phyloP scores from a whole-genome alignment of 2,113 vertebrate species.

The Erpornis zantholeuca region DNA sequence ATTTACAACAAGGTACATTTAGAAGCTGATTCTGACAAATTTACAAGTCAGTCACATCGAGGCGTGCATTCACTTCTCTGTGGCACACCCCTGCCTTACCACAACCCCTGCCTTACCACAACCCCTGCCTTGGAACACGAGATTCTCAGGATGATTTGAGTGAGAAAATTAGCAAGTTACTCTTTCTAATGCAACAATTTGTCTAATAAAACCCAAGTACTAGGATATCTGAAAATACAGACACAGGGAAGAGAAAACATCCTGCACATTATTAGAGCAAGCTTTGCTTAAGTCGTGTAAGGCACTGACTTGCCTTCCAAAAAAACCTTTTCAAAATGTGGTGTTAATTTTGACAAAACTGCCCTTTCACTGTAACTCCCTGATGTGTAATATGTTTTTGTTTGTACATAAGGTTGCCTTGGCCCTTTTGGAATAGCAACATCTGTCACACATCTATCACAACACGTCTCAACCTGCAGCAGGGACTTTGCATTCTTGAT shows the following conservation, averaged over 20 bases:
- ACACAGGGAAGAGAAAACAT: not conserved
- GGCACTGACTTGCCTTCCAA: not conserved
- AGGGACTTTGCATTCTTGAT: not conserved
- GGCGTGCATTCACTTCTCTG: not conserved
- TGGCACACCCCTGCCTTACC: not conserved
- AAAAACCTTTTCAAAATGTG: not conserved
- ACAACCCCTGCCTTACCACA: not conserved
- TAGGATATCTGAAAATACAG: not conserved
- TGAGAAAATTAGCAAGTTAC: not conserved
- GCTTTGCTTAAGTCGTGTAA: not conserved
- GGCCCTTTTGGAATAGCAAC: not conserved
- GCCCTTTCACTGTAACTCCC: not conserved
- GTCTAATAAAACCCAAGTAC: not conserved
- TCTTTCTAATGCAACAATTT: not conserved
- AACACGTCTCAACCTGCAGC: accelerated
- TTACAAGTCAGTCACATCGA: not conserved
- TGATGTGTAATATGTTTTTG: not conserved
- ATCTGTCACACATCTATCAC: not conserved
- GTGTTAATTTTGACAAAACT: not conserved
- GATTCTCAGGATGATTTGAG: not conserved
- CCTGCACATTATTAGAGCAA: not conserved
- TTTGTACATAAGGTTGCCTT: not conserved
- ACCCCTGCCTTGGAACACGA: not conserved
- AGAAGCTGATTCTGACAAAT: not conserved
- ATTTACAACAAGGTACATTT: not conserved